A percentile compares a stretch with the other conserved stretches of the same genome.
phyloP scores from a whole-genome alignment of 2,113 vertebrate species.

The Lampris incognitus region DNA sequence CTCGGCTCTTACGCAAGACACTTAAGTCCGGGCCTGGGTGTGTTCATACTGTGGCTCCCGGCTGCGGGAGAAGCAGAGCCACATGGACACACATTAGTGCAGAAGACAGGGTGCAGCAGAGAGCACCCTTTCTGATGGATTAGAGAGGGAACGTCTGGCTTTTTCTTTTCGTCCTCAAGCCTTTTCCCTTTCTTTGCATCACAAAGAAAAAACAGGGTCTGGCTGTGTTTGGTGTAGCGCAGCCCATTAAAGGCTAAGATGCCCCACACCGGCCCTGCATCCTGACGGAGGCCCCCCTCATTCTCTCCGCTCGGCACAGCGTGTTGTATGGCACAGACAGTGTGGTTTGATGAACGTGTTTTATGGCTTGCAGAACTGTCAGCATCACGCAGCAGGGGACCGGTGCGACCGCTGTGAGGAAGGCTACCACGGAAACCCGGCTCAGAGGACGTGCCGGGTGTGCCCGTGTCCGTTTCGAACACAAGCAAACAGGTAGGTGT shows the following conservation, averaged over 20 bases:
- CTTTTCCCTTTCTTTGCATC: conserved; percentile 6
- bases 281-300: no score
- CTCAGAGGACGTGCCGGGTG: conserved; percentile 80
- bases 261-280: background rate
- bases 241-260: background rate
- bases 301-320: no score
- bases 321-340: background rate
- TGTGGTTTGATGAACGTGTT: conserved; percentile 13
- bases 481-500: conserved; percentile 84
- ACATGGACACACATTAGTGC: conserved; percentile 8
- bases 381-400: conserved; percentile 88
- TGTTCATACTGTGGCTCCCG: background rate
- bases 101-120: background rate
- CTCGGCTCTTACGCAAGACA: conserved; percentile 46
- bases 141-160: background rate
- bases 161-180: conserved; percentile 4
- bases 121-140: conserved; percentile 17
- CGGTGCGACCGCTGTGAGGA: conserved; percentile 91
- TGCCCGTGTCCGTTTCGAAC: conserved; percentile 87
- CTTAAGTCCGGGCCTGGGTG: conserved; percentile 63
- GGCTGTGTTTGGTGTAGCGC: background rate
- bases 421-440: conserved; percentile 87
- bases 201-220: no score
- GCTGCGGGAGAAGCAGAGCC: conserved; percentile 20
- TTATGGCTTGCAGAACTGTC: conserved; percentile 85